phyloP scores from a whole-genome alignment of 2,888 invertebrate genomes.

The Pseudococcus longispinus region DNA sequence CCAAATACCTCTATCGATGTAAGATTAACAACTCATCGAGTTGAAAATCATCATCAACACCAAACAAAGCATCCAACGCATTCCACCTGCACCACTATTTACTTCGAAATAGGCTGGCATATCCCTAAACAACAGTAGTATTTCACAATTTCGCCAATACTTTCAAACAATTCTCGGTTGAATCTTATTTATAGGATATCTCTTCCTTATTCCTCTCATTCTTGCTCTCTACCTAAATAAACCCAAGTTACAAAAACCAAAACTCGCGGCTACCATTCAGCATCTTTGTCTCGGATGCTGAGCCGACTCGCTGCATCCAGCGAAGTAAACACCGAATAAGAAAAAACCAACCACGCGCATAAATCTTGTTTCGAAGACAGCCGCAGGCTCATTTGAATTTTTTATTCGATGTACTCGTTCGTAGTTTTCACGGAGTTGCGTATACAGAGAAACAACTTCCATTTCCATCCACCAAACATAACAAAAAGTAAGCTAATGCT shows the following conservation, averaged over 20 bases:
- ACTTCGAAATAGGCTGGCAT: neutral
- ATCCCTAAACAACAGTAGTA: neutral
- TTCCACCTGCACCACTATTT: neutral
- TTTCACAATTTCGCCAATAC: neutral
- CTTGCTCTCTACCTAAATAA: neutral
- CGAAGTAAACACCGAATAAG: neutral
- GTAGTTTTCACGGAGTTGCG: neutral
- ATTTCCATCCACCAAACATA: neutral
- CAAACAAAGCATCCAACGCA: neutral
- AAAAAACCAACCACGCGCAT: neutral
- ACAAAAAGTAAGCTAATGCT: neutral
- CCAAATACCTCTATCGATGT: too few species aligned
- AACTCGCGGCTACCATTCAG: neutral
- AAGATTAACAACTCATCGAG: too few species aligned
- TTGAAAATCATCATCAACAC: too few species aligned
- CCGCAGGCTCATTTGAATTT: conserved; percentile 21
- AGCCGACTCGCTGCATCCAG: neutral
- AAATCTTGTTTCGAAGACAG: conserved; percentile 20
- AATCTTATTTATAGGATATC: neutral
- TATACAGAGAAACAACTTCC: neutral
- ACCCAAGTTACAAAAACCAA: neutral
- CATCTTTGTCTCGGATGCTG: neutral
- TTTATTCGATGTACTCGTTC: neutral
- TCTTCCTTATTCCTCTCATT: neutral
- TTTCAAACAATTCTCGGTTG: neutral